These are phyloP conservation scores for Ochropleura plecta DNA, from an alignment of 2,888 invertebrate genomes.

Conservation along the genomic window DNA sequence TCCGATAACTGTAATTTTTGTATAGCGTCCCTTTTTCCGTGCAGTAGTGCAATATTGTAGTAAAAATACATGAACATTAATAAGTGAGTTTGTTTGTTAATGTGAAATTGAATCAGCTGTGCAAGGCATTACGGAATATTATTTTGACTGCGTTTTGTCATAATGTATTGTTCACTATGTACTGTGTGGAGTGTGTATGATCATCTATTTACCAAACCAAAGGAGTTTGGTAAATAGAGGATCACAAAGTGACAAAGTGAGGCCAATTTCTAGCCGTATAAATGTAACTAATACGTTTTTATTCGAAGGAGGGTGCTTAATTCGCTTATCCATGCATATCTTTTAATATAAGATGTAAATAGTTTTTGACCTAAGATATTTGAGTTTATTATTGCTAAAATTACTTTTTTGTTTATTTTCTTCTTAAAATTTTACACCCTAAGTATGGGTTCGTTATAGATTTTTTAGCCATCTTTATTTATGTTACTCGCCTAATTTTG, in stretches of 20 bases:
- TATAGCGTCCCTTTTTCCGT: conserved; percentile 1
- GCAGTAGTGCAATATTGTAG: conserved; percentile 5
- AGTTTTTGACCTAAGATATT: neutral
- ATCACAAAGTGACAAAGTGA: neutral
- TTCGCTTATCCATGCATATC: neutral
- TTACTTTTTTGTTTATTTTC: neutral
- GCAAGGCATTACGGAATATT: conserved; percentile 5
- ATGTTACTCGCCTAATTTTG: too few species aligned
- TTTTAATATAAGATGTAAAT: neutral
- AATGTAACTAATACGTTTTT: too few species aligned
- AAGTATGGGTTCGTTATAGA: neutral
- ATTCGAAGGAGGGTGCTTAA: too few species aligned
- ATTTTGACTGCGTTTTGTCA: neutral
- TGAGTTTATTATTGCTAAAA: neutral
- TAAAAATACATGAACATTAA: conserved; percentile 25
- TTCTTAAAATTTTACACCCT: neutral
- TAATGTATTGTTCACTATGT: conserved; percentile 16
- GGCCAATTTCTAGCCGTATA: neutral
- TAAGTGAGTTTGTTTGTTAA: conserved; percentile 12
- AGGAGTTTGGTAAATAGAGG: neutral
- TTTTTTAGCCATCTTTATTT: neutral
- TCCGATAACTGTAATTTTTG: neutral
- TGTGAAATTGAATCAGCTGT: conserved; percentile 8
- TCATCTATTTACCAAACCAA: too few species aligned
- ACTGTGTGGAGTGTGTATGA: too few species aligned